Conservation (phyloP, 2,797 vertebrate species). For the Antrozous pallidus region DNA sequence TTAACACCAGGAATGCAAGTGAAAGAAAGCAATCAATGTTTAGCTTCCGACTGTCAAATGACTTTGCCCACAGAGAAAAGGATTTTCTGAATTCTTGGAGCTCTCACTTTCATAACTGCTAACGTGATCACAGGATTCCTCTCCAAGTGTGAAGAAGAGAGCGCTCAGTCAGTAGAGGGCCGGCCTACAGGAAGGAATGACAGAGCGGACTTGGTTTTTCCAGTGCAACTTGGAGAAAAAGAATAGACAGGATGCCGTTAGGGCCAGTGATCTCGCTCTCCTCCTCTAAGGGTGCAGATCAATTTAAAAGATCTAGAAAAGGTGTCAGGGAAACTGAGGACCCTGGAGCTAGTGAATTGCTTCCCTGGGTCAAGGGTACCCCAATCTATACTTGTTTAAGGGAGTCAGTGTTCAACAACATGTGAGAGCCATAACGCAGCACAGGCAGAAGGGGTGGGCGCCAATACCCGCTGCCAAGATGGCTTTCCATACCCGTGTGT, state of each 20-base stretch:
- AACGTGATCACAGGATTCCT: not conserved
- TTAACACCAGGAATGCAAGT: not conserved
- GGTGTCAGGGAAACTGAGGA: not conserved
- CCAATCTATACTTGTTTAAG: not conserved
- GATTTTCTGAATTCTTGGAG: not conserved
- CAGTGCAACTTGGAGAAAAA: not conserved
- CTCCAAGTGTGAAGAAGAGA: not conserved
- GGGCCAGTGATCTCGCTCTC: not conserved
- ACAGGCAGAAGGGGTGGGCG: not conserved
- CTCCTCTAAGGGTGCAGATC: not conserved
- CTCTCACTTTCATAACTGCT: not conserved
- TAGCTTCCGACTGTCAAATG: not conserved
- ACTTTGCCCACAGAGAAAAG: not conserved
- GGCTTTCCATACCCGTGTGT: not conserved
- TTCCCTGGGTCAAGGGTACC: not conserved
- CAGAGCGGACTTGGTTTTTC: not conserved
- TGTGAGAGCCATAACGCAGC: accelerated
- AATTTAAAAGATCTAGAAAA: not conserved
- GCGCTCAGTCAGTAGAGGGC: not conserved
- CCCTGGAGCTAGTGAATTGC: not conserved
- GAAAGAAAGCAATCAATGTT: not conserved
- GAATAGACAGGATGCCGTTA: not conserved
- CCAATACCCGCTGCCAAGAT: not conserved
- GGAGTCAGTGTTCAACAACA: not conserved
- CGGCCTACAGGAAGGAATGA: not conserved